Base-by-base conservation (phyloP, 2,113 vertebrate genomes). In the Oenanthe melanoleuca region DNA sequence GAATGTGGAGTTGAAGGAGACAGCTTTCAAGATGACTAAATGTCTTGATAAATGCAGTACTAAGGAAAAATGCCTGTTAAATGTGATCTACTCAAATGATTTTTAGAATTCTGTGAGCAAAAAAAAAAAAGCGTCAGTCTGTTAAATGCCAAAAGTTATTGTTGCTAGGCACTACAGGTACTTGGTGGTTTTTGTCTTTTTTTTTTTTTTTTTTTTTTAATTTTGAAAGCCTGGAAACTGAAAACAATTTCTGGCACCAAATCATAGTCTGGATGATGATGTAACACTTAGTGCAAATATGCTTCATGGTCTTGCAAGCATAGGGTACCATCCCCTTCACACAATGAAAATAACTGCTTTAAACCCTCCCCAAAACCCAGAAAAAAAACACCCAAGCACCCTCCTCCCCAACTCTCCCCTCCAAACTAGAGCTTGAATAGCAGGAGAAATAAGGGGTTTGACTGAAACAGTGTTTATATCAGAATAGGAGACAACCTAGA, bases 131-230 rank as follows among this genome's bases (percentile, higher is more conserved):
- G 5, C 33, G 29, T 65, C n/a, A 25, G 8, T 77, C 14, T 73
- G 14, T 29, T 74, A 77, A 94, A 90, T 75, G 71, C 65, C 53
- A 61, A 1, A 80, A 80, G 10, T 21, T 59, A 78, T 70, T 77
- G 75, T 95, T 96, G 86, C 83, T 92, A 93, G 71, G 87, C 42
- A 20, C 60, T 92, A 31, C 57, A 86, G 31, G 10, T 93, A 44
- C 11, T 49, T 59, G 33, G 49, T n/a, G 15, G 5, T 0, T 47
- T 74, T 82, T 40, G 18, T 7, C 1, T 31, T 3, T 40, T 52
- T 23, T 6, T 40, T 24, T 26, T 14, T 25, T 11, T 31, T 19
- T 24, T 52, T 5, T 50, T 53, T 19, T 53, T 6, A 52, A 16
- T 26, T n/a, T 23, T 8, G 7, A 3, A 37, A 55, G 11, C 19